Conservation (phyloP, 2,888 invertebrate genomes). For the Empis livida region DNA sequence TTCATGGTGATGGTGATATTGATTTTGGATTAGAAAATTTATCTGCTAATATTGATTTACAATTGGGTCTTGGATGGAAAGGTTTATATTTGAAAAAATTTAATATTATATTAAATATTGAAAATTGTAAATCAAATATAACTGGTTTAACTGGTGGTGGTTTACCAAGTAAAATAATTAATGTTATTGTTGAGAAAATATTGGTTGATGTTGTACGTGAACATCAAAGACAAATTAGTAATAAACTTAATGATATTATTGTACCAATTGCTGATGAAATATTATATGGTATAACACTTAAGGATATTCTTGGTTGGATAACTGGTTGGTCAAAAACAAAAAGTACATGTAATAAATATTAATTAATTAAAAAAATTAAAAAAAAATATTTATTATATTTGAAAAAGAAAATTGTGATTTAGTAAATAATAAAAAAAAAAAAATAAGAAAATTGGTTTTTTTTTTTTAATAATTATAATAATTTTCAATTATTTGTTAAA, state of each 20-base stretch:
- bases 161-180: conserved; percentile 19
- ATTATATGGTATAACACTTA: background rate
- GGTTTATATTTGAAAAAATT: background rate
- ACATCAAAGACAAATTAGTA: conserved; percentile 21
- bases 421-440: too few species aligned
- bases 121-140: conserved; percentile 22
- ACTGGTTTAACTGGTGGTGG: conserved; percentile 27
- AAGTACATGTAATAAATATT: too few species aligned
- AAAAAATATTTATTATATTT: too few species aligned
- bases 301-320: background rate
- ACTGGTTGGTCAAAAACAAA: background rate
- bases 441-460: too few species aligned
- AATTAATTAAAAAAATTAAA: too few species aligned
- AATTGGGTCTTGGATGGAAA: background rate
- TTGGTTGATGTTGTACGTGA: conserved; percentile 21
- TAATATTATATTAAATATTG: conserved; percentile 5
- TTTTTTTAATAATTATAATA: too few species aligned
- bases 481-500: too few species aligned
- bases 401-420: too few species aligned
- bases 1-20: conserved; percentile 1
- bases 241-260: conserved; percentile 16
- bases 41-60: background rate
- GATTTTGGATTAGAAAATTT: conserved; percentile 3
- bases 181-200: conserved; percentile 21
- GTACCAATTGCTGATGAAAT: conserved; percentile 16